Percentiles rank a stretch among this genome's conserved stretches.
Evolutionary conservation across 2,888 invertebrate genomes (phyloP).

Genomic region (Laspeyria flexula): DNA sequence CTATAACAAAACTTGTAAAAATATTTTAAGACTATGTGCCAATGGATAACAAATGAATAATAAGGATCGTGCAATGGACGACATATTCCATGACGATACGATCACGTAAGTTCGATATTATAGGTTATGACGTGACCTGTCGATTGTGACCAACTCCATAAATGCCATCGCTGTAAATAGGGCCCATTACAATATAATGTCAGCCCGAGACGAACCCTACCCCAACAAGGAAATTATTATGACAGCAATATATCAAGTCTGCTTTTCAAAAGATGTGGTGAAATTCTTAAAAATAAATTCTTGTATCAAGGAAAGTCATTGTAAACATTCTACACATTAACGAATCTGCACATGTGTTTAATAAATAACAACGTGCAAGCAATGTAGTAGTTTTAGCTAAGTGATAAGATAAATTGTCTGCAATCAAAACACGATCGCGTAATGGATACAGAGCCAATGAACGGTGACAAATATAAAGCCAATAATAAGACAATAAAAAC

Average conservation of each 20-base stretch:
- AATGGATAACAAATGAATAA: conserved; percentile 10
- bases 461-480: conserved; percentile 10
- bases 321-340: conserved; percentile 29
- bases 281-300: conserved; percentile 58
- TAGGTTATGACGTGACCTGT: conserved; percentile 50
- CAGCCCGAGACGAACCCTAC: conserved; percentile 65
- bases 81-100: conserved; percentile 20
- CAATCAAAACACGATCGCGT: conserved; percentile 5
- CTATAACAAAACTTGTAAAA: conserved; percentile 5
- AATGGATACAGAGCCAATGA: background rate
- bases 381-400: too few species aligned
- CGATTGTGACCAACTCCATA: conserved; percentile 50
- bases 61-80: conserved; percentile 16
- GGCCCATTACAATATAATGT: conserved; percentile 59
- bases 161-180: conserved; percentile 60
- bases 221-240: conserved; percentile 79
- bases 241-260: conserved; percentile 67
- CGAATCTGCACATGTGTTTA: conserved; percentile 10
- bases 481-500: conserved; percentile 24
- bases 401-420: conserved; percentile 9
- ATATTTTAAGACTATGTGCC: too few species aligned
- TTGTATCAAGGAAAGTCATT: conserved; percentile 25
- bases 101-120: conserved; percentile 49
- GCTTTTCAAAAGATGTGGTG: conserved; percentile 58
- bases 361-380: too few species aligned